Evolutionary conservation across 2,797 vertebrate species (phyloP).

Genomic region (Enteromius mattozi): DNA sequence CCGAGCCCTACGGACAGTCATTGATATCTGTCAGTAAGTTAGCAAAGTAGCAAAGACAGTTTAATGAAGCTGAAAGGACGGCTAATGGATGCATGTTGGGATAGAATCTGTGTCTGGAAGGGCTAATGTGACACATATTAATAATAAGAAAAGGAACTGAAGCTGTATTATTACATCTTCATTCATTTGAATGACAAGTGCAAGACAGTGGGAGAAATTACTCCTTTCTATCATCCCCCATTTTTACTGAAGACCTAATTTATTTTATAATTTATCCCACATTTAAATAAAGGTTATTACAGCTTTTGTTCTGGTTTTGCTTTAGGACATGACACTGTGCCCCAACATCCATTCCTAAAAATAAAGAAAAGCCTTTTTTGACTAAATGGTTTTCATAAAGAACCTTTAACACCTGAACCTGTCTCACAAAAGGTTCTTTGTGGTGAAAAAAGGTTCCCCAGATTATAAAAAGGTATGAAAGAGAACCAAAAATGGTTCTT

Average conservation of each 20-base stretch:
- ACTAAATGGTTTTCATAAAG: too few species aligned
- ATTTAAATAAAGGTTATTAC: neutral
- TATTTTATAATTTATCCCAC: neutral
- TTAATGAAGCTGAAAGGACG: conserved; percentile 72
- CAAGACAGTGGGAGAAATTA: neutral
- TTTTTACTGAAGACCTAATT: neutral
- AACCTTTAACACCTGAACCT: too few species aligned
- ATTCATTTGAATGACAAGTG: conserved; percentile 1
- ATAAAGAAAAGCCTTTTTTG: too few species aligned
- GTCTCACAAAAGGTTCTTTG: too few species aligned
- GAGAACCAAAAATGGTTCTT: too few species aligned
- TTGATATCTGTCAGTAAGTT: conserved; percentile 71
- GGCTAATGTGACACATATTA: conserved; percentile 23
- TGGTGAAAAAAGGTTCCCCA: too few species aligned
- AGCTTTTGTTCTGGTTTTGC: neutral
- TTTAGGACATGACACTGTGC: neutral
- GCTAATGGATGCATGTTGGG: conserved; percentile 45
- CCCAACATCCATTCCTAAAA: neutral
- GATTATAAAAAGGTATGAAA: too few species aligned
- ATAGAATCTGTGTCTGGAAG: neutral
- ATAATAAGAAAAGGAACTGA: neutral
- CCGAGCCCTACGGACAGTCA: conserved; percentile 65
- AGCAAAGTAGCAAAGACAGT: conserved; percentile 74
- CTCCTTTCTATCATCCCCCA: neutral
- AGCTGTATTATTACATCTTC: neutral